Evolutionary conservation across 53 echinoderm and acorn worm genomes (phyloP), one percentile per base, ranked within the genome.

Genomic region (Holothuria scabra): DNA sequence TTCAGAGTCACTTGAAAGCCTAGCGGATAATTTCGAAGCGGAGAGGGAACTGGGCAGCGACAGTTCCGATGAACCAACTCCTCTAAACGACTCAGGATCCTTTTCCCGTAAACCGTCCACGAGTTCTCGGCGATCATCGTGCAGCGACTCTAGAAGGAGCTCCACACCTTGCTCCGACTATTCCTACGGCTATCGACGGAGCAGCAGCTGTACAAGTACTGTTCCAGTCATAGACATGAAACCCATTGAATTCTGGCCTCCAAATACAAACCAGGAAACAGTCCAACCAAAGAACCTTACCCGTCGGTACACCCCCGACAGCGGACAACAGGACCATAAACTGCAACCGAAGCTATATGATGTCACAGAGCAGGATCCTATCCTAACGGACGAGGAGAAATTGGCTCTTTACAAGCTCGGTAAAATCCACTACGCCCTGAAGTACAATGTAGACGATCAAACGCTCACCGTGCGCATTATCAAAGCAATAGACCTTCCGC

Each of bases 211-310:
- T n/a, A 92, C 99, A 5, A 97, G 90, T 21, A 92, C 99, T 12
- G 93, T 90, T 3, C 99, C 99, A 25, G 89, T 97, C 21, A 94
- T 94, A n/a, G 99, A 97, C 82, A 97, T 97, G 99, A 97, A 97
- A 80, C 99, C 99, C 9, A 97, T 97, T 46, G 99, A 97, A 79
- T 97, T 97, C 89, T 97, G 99, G 99, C 92, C 99, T 55, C 94
- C 99, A 26, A 97, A 92, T 70, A 97, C 94, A 46, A 94, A 94
- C 84, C 92, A 94, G 60, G 99, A 97, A 60, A 87, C 94, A 14
- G 92, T 97, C 22, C 99, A 97, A 67, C 99, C 99, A 8, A 68
- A 90, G 67, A 92, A 92, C 12, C 83, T 94, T 14, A 91, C 87
- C n/a, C 86, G 99, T 30, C 84, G 99, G n/a, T 97, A 90, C 49